phyloP scores from a whole-genome alignment of 1,140 invertebrate genomes.

The Maconellicoccus hirsutus region DNA sequence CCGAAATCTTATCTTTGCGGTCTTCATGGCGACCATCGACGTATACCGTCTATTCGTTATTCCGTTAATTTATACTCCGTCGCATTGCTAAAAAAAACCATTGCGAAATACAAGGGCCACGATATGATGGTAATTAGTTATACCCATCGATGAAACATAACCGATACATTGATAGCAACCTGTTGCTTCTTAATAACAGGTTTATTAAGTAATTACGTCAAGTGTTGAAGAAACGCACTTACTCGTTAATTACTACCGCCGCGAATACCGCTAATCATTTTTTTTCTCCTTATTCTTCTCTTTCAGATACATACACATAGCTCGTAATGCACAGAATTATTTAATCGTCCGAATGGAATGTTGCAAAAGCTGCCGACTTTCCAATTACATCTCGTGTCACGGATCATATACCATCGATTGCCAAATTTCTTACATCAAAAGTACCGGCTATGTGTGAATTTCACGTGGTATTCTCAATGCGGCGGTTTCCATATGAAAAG shows the following conservation, averaged over 20 bases:
- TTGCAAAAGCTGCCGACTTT: not conserved
- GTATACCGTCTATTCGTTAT: too few species aligned
- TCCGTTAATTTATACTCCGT: not conserved
- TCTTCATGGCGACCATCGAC: not conserved
- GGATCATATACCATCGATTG: not conserved
- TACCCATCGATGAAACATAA: not conserved
- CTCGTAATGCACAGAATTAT: not conserved
- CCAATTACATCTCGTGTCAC: not conserved
- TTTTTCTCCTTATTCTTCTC: not conserved
- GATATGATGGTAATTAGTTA: not conserved
- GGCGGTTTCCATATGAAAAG: too few species aligned
- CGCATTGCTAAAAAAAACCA: too few species aligned
- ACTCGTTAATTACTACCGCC: not conserved
- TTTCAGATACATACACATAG: too few species aligned
- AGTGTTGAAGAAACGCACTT: conserved; percentile 1
- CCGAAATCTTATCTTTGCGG: not conserved
- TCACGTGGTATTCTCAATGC: too few species aligned
- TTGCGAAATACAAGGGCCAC: too few species aligned
- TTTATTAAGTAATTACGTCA: conserved; percentile 1
- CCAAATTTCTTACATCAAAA: not conserved
- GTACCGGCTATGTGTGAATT: not conserved
- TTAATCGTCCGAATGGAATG: not conserved
- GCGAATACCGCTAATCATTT: not conserved
- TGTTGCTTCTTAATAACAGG: not conserved
- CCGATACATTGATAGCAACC: not conserved